Evolutionary conservation across 23 tunicate species (phyloP), one percentile per base, ranked within the genome.

Genomic region (Ciona savignyi): DNA sequence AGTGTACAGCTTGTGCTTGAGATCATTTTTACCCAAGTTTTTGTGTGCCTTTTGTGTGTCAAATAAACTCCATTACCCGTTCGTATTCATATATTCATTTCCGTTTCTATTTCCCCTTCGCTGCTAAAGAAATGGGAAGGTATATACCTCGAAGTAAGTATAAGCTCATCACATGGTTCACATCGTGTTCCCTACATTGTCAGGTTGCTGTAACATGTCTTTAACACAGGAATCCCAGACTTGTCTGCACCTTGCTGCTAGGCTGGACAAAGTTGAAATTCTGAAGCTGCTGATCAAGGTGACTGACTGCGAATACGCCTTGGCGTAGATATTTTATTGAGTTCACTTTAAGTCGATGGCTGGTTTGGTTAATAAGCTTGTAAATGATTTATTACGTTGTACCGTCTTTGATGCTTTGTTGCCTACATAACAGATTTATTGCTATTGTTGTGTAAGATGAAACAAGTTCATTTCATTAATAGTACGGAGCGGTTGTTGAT

Each of bases 81-180:
- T n/a, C n/a, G n/a, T n/a, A n/a, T n/a, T n/a, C n/a, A n/a, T n/a
- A n/a, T n/a, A n/a, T n/a, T n/a, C n/a, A n/a, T n/a, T n/a, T n/a
- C n/a, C n/a, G n/a, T n/a, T n/a, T n/a, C n/a, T n/a, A n/a, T n/a
- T n/a, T n/a, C n/a, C n/a, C n/a, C n/a, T n/a, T n/a, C n/a, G n/a
- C n/a, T n/a, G n/a, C n/a, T n/a, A n/a, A n/a, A 87, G 95, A 83
- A 81, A 60, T 87, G 95, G 95, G 95, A 87, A 68, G 86, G 95
- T 64, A 33, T 87, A 3, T 87, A 87, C 67, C 33, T 82, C 28
- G 95, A 81, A 86, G 95, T 87, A 65, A 86, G 93, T 25, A 25
- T 9, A 15, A 11, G 27, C 11, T 22, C 15, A 26, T 11, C 73
- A 9, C 28, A 20, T 6, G 28, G 49, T 25, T 19, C 20, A 11